Evolutionary conservation across 2,113 vertebrate species (phyloP).

Genomic region (Dipodomys spectabilis): DNA sequence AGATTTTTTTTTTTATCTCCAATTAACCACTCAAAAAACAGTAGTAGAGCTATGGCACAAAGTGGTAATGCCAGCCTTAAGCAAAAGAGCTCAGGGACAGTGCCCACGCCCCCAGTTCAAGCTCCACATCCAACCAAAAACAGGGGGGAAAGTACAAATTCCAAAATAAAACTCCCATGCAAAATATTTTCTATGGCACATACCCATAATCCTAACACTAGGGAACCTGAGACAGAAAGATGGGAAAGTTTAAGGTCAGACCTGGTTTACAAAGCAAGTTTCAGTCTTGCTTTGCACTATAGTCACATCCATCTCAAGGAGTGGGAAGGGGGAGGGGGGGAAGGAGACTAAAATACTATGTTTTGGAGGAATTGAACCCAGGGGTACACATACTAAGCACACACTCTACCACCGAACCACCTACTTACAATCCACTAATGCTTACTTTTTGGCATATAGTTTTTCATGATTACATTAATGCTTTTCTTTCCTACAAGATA

Average conservation of each 20-base stretch:
- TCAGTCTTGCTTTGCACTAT: neutral
- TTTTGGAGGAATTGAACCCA: neutral
- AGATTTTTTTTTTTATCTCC: too few relatives aligned
- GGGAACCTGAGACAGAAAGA: neutral
- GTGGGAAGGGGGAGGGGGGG: too few relatives aligned
- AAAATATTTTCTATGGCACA: conserved; percentile 1
- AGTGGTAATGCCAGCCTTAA: too few relatives aligned
- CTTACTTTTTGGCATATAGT: neutral
- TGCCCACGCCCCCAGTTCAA: too few relatives aligned
- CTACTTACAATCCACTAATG: neutral
- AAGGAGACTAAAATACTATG: neutral
- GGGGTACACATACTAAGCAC: neutral
- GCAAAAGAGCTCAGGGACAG: too few relatives aligned
- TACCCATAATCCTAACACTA: neutral
- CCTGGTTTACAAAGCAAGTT: neutral
- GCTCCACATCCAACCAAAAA: too few relatives aligned
- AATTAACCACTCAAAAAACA: too few relatives aligned
- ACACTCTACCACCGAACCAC: neutral
- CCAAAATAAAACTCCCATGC: neutral
- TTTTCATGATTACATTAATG: conserved; percentile 7
- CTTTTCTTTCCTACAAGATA: neutral
- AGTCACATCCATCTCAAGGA: neutral
- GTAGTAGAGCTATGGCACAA: too few relatives aligned
- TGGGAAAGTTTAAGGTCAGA: neutral
- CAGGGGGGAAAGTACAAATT: too few relatives aligned